Conservation (phyloP, 2,888 invertebrate species). For the Xylocampa areola region DNA sequence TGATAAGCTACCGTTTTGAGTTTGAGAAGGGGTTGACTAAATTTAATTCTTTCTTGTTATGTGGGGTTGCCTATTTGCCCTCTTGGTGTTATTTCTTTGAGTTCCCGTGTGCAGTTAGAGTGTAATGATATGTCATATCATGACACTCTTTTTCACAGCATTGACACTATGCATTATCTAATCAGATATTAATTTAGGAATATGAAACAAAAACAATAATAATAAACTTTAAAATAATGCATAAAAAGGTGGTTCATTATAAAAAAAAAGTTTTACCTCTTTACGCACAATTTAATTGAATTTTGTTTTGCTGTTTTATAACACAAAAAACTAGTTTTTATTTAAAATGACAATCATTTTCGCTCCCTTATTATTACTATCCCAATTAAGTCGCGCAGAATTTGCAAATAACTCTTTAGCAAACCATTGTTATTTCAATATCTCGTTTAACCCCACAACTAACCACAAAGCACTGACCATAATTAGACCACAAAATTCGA, state of each 20-base stretch:
- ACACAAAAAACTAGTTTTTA: conserved; percentile 17
- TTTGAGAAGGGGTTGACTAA: conserved; percentile 8
- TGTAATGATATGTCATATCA: no score
- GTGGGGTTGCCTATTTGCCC: not conserved
- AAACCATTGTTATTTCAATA: conserved; percentile 43
- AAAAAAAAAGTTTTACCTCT: no score
- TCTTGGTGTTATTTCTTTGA: not conserved
- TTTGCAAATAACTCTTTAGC: conserved; percentile 30
- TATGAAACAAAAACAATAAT: no score
- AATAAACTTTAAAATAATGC: no score
- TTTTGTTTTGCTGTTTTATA: no score
- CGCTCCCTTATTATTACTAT: conserved; percentile 6
- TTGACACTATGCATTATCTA: no score
- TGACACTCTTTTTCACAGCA: no score
- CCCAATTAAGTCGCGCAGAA: conserved; percentile 1
- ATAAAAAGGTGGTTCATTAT: no score
- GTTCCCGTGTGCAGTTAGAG: not conserved
- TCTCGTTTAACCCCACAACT: conserved; percentile 51
- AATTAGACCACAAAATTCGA: conserved; percentile 68
- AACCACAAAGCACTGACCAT: conserved; percentile 64
- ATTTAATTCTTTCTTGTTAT: not conserved
- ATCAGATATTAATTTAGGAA: no score
- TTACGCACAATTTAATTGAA: no score
- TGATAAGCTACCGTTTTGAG: conserved; percentile 21
- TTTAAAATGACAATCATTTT: conserved; percentile 12